Base-by-base conservation (phyloP, 2,888 invertebrate genomes). In the Tillus elongatus region DNA sequence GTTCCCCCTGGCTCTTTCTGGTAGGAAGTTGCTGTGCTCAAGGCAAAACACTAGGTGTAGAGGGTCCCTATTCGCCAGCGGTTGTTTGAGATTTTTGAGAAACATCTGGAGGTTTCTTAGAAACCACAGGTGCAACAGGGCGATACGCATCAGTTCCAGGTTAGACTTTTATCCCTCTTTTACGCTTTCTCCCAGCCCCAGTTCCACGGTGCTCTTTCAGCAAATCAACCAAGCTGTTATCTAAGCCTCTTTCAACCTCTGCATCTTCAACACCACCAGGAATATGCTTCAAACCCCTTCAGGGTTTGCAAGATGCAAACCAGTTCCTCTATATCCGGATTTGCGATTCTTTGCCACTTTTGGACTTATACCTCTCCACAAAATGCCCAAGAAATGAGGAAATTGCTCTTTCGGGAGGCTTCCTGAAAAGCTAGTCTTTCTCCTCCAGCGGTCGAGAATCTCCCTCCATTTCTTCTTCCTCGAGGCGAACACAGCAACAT, bases 301-400 rank as follows among this genome's bases (percentile, higher is more conserved):
- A 6, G 24, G n/a, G n/a, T n/a, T n/a, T n/a, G n/a, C n/a, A n/a
- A n/a, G n/a, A n/a, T 30, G 30, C 15, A 43, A 33, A 15, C 40
- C 40, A 19, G 37, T 43, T 11, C 40, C 30, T 31, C 39, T 33
- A 42, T 42, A 45, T n/a, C 45, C 46, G 33, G 46, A 46, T 26
- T 33, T 29, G 10, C 41, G 31, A 30, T 46, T 46, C 30, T 33
- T 13, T 29, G 34, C 10, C 4, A 37, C 39, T 16, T 27, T 46
- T 15, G 30, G 13, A 26, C 10, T 15, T 14, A 37, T 32, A 11
- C 26, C 28, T 24, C 30, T 19, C 38, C 36, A 41, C 33, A 42
- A 26, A 15, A 29, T 36, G 13, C 24, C 39, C 9, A 42, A 27
- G 2, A 46, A 33, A 6, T 19, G 19, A 8, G 38, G 44, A 35